Conservation (phyloP, 2,888 invertebrate genomes). For the Resseliella maxima region DNA sequence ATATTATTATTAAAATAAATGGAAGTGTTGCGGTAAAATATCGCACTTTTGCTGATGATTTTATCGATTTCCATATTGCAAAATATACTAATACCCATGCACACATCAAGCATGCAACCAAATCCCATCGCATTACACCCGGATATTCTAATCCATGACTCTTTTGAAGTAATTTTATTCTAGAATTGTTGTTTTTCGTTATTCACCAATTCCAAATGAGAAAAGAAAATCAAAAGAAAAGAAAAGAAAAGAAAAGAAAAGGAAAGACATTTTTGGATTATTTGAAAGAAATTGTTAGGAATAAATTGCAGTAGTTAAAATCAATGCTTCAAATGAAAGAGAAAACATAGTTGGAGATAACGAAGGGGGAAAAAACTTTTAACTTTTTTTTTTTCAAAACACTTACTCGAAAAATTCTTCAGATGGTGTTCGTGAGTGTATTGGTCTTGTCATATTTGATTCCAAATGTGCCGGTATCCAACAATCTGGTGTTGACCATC, state of each 20-base stretch:
- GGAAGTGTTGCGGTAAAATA: conserved; percentile 95
- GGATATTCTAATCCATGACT: conserved; percentile 85
- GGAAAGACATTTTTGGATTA: too few relatives aligned
- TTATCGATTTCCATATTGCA: conserved; percentile 95
- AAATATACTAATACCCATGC: conserved; percentile 97
- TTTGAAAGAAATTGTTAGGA: too few relatives aligned
- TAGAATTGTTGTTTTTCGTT: conserved; percentile 67
- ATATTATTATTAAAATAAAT: conserved; percentile 86
- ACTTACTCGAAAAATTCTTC: conserved; percentile 94
- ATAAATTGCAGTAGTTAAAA: too few relatives aligned
- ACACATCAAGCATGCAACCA: conserved; percentile 87
- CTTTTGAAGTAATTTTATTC: conserved; percentile 87
- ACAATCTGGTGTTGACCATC: conserved; percentile 83
- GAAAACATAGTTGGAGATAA: too few relatives aligned
- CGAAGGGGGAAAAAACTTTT: too few relatives aligned
- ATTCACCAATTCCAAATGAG: neutral
- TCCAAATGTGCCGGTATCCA: conserved; percentile 76
- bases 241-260: neutral
- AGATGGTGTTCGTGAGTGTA: conserved; percentile 83
- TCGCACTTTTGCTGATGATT: conserved; percentile 90
- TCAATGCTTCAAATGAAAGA: too few relatives aligned
- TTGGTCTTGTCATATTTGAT: conserved; percentile 75
- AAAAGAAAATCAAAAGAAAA: neutral
- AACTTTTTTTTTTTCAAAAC: neutral
- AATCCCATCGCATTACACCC: conserved; percentile 86